Base-by-base conservation (phyloP, 1,140 invertebrate species). In the Ceratitis capitata region DNA sequence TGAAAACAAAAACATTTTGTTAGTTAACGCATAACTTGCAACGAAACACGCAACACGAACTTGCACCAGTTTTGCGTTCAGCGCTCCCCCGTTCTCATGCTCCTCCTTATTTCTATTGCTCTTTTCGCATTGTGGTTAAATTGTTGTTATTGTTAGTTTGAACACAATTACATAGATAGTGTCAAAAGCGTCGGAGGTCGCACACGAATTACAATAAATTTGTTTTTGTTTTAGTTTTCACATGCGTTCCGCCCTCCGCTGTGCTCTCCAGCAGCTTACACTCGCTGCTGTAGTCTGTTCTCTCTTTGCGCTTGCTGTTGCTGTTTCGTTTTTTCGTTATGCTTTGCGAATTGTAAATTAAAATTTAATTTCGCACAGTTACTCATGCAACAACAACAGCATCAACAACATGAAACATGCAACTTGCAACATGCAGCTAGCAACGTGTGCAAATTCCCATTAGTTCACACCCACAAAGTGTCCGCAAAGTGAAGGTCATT, bases 331-430 rank as follows among this genome's bases (percentile, higher is more conserved):
- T 78, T 35, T 78, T 74, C n/a, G 69, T 78, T 78, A 78, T 78
- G 69, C 19, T 78, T n/a, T 78, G 69, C 69, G 45, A 78, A 78
- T 78, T 78, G 69, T 78, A 78, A 78, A 78, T 78, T 78, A 78
- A 78, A 78, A 78, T 78, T 78, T 78, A 78, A 78, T 78, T 78
- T 78, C 69, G 69, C 69, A 78, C 69, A 45, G 69, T 78, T 78
- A 45, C 39, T 78, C 39, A 39, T 78, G 39, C 39, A 45, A n/a
- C n/a, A n/a, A n/a, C n/a, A n/a, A n/a, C n/a, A n/a, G n/a, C n/a
- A n/a, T n/a, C n/a, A n/a, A n/a, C n/a, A n/a, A n/a, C n/a, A n/a
- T n/a, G n/a, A n/a, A n/a, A n/a, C n/a, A n/a, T n/a, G n/a, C n/a
- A n/a, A n/a, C n/a, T n/a, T n/a, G n/a, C n/a, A n/a, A n/a, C n/a